Conservation (phyloP, 1,140 invertebrate genomes). For the Halictus rubicundus region DNA sequence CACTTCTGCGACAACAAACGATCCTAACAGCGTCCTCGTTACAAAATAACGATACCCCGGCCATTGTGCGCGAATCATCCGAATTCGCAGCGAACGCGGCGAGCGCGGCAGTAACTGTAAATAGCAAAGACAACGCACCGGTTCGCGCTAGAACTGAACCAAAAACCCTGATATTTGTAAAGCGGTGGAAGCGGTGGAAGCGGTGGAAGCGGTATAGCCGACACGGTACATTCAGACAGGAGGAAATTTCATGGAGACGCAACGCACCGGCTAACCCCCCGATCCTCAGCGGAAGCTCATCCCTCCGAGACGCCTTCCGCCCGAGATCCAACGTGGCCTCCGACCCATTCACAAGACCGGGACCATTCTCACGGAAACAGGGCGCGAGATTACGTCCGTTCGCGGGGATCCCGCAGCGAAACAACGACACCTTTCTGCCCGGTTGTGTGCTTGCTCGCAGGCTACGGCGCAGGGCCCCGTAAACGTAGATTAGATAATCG, state of each 20-base stretch:
- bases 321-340: not conserved
- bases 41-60: no score
- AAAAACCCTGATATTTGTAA: no score
- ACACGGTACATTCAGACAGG: no score
- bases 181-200: no score
- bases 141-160: no score
- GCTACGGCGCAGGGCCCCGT: constrained; percentile 24
- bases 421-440: constrained; percentile 52
- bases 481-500: constrained; percentile 68
- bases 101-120: no score
- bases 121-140: no score
- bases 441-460: not conserved
- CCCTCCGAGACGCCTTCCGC: not conserved
- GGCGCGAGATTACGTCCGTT: constrained; percentile 27
- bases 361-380: constrained; percentile 38
- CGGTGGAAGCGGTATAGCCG: no score
- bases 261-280: not conserved
- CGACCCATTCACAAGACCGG: not conserved
- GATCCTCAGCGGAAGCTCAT: constrained; percentile 15
- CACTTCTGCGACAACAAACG: no score
- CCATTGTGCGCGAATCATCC: no score
- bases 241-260: not conserved
- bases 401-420: constrained; percentile 28
- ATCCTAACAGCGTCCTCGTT: no score
- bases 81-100: no score